Evolutionary conservation across 2,797 vertebrate species (phyloP).

Genomic region (Mergus octosetaceus): DNA sequence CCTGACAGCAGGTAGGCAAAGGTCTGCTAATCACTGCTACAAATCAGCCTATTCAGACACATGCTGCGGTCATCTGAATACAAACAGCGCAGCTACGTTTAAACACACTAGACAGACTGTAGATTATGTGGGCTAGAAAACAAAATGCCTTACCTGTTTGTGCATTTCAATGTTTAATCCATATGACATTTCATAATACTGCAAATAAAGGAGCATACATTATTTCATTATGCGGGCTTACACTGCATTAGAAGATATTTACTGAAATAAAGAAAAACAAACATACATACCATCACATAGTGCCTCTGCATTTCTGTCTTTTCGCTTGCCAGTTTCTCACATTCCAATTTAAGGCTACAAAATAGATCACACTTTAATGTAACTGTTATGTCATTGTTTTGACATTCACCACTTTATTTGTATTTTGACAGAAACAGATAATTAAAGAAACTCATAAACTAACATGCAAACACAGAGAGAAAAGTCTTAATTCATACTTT

Average conservation of each 20-base stretch:
- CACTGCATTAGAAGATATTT: neutral
- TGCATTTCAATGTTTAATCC: slow-evolving; percentile 99
- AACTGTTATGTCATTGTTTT: slow-evolving; percentile 67
- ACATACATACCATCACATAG: slow-evolving; percentile 93
- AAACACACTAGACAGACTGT: neutral
- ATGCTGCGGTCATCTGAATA: neutral
- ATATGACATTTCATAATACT: slow-evolving; percentile 99
- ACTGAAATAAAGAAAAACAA: neutral
- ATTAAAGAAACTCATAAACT: slow-evolving; percentile 41
- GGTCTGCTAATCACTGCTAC: neutral
- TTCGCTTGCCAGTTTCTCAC: slow-evolving; percentile 96
- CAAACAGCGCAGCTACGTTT: neutral
- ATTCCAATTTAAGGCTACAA: slow-evolving; percentile 94
- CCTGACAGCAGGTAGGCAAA: slow-evolving; percentile 3
- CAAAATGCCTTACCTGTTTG: slow-evolving; percentile 86
- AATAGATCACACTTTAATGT: slow-evolving; percentile 74
- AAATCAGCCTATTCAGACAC: neutral
- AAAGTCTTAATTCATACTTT: slow-evolving; percentile 2
- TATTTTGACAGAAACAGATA: slow-evolving; percentile 62
- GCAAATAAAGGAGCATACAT: slow-evolving; percentile 66
- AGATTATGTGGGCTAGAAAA: slow-evolving; percentile 10
- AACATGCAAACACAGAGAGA: slow-evolving; percentile 31
- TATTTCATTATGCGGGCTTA: neutral
- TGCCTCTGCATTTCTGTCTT: slow-evolving; percentile 98
- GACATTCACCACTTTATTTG: slow-evolving; percentile 69